These are phyloP conservation scores for Agrotis exclamationis DNA, from an alignment of 2,888 invertebrate species.

Conservation along the genomic window DNA sequence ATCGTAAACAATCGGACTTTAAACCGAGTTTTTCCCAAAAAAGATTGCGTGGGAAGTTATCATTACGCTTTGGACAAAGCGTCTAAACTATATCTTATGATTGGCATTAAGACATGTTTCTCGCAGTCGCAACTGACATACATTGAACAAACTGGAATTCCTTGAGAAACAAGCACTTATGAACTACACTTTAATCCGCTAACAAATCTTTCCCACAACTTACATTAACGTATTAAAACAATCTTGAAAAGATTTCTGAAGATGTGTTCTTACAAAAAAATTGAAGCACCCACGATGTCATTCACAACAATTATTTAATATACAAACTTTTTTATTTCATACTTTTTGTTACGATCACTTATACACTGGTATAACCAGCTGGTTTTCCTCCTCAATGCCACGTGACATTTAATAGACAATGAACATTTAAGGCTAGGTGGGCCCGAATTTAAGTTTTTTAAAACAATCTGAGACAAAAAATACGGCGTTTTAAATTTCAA, in stretches of 20 bases:
- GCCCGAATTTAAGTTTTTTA: no score
- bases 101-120: constrained; percentile 40
- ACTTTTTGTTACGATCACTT: constrained; percentile 17
- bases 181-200: constrained; percentile 54
- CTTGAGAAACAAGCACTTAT: constrained; percentile 60
- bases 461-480: no score
- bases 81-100: constrained; percentile 46
- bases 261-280: neutral
- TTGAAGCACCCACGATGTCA: constrained; percentile 18
- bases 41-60: constrained; percentile 54
- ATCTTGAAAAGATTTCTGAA: constrained; percentile 17
- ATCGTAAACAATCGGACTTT: constrained; percentile 49
- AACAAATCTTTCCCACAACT: constrained; percentile 55
- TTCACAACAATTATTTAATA: constrained; percentile 13
- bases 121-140: constrained; percentile 51
- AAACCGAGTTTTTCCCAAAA: constrained; percentile 55
- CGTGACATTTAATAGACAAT: neutral
- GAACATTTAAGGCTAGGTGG: no score
- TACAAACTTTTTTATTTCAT: constrained; percentile 7
- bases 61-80: constrained; percentile 44
- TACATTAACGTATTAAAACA: constrained; percentile 29
- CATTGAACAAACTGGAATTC: constrained; percentile 56
- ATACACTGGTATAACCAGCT: neutral
- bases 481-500: no score
- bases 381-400: neutral